Evolutionary conservation across 2,888 invertebrate species (phyloP).

Genomic region (Drosophila buzzatii): DNA sequence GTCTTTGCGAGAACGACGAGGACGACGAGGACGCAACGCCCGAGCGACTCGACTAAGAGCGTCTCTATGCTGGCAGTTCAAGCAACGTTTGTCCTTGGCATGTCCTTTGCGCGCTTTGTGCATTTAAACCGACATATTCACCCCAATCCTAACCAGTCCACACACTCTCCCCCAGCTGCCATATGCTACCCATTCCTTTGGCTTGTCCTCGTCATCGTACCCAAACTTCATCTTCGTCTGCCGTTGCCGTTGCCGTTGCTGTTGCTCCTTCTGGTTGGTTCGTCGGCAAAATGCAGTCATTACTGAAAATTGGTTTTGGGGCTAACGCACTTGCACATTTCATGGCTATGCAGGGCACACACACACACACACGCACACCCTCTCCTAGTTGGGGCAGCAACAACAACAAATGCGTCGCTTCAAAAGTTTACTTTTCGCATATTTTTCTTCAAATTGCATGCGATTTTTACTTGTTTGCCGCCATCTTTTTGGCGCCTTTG

Average conservation of each 20-base stretch:
- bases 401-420: conserved; percentile 75
- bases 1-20: conserved; percentile 33
- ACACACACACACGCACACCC: conserved; percentile 24
- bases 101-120: conserved; percentile 80
- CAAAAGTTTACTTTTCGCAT: conserved; percentile 80
- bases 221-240: conserved; percentile 11
- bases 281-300: conserved; percentile 82
- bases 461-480: conserved; percentile 79
- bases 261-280: conserved; percentile 7
- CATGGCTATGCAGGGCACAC: conserved; percentile 73
- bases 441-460: conserved; percentile 79
- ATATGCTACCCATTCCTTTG: conserved; percentile 8
- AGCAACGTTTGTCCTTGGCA: conserved; percentile 82
- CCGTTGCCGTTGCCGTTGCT: background rate
- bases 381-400: conserved; percentile 19
- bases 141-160: background rate
- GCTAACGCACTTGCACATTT: conserved; percentile 80
- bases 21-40: conserved; percentile 16
- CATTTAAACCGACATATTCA: conserved; percentile 70
- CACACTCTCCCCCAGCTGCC: background rate
- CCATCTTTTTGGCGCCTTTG: conserved; percentile 70
- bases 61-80: conserved; percentile 58
- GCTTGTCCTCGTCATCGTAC: conserved; percentile 14
- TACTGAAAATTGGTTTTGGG: conserved; percentile 84
- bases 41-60: background rate